These are phyloP conservation scores for Spialia ferax DNA, from an alignment of 2,888 invertebrate genomes.

Conservation along the genomic window DNA sequence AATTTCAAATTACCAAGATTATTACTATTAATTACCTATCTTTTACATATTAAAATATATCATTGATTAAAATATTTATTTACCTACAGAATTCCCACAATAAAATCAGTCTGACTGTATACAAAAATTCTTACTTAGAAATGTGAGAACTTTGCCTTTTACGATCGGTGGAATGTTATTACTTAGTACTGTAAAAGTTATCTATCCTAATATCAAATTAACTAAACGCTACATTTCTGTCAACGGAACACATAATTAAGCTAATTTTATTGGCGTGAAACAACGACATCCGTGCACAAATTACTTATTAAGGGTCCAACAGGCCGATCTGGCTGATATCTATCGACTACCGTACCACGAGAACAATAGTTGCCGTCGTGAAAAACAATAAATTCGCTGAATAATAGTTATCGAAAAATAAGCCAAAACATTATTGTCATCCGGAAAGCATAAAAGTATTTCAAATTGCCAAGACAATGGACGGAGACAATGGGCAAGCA, in stretches of 20 bases:
- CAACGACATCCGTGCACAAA: conserved; percentile 52
- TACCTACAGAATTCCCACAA: not conserved
- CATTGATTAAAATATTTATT: too few species aligned
- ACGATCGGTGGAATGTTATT: conserved; percentile 20
- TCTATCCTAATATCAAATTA: conserved; percentile 39
- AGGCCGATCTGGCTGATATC: conserved; percentile 41
- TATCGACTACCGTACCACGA: conserved; percentile 46
- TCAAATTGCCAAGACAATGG: conserved; percentile 84
- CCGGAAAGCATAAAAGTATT: conserved; percentile 85
- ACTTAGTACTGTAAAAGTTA: conserved; percentile 22
- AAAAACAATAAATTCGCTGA: conserved; percentile 77
- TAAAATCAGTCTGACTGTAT: not conserved
- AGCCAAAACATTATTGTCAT: conserved; percentile 82
- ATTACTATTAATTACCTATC: too few species aligned
- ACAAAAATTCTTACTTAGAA: not conserved
- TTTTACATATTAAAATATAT: too few species aligned
- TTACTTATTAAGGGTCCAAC: conserved; percentile 42
- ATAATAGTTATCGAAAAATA: conserved; percentile 85
- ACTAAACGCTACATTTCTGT: conserved; percentile 38
- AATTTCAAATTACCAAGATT: too few species aligned
- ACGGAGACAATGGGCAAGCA: conserved; percentile 81
- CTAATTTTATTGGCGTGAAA: conserved; percentile 43
- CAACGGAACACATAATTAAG: conserved; percentile 48
- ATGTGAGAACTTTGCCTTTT: conserved; percentile 13
- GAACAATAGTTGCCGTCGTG: conserved; percentile 38